Base-by-base conservation (phyloP, 2,113 vertebrate genomes). In the Upupa epops region DNA sequence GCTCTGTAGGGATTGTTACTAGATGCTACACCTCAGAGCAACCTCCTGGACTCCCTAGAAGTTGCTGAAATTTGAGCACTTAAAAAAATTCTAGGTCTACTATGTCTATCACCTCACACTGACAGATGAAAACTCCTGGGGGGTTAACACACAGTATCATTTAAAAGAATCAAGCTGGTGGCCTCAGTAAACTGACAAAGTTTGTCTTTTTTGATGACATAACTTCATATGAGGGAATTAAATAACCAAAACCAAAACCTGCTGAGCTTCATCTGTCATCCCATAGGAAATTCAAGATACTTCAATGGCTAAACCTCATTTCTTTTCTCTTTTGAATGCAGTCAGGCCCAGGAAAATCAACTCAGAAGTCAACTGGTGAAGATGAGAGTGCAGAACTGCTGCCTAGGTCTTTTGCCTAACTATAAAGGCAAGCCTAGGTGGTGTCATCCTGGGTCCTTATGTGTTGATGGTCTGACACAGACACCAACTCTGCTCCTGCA, bases 61-160 rank as follows among this genome's bases (percentile, higher is more conserved):
- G 17, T 54, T 42, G 56, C 56, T 40, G 45, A 42, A 87, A 63
- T 55, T 8, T 9, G 12, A 46, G 6, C 17, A 73, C 70, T 82
- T 82, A 88, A 40, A 51, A 11, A 40, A 34, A 11, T 61, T 58
- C 66, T 25, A 58, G 54, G 13, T 65, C 18, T 61, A 9, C 17
- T 52, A 21, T 0, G 0, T 20, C 42, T 16, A 59, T 63, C 29
- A 63, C 5, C 20, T 72, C 34, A 37, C 17, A 5, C 0, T 13
- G 14, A 45, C 17, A 49, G 22, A 52, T 1, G 65, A 45, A 82
- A n/a, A 58, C 20, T 78, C 25, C 37, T 71, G 29, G 7, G 29
- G 4, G 37, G 88, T 80, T 48, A 54, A 48, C 10, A 45, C 40
- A 45, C 5, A 3, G 6, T 12, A 24, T 64, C 37, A 32, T 42